phyloP scores from a whole-genome alignment of 1,140 invertebrate species.

The Ruditapes philippinarum region DNA sequence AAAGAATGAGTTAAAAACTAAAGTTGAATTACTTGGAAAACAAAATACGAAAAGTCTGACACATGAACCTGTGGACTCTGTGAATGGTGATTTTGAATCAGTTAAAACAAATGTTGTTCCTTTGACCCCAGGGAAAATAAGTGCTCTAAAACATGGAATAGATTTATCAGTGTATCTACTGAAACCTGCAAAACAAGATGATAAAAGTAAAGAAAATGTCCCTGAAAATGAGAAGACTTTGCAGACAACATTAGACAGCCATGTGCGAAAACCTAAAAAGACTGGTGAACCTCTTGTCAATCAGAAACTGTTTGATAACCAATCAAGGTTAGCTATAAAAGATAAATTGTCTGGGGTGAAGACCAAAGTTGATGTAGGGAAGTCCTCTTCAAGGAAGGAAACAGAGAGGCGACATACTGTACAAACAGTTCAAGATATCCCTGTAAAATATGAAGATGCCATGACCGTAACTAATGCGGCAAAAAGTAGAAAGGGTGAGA shows the following conservation, averaged over 20 bases:
- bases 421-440: constrained; percentile 53
- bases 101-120: not conserved
- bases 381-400: constrained; percentile 14
- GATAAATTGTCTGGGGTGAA: constrained; percentile 43
- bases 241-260: not conserved
- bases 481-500: constrained; percentile 6
- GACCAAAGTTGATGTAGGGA: constrained; percentile 41
- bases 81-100: not conserved
- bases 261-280: not conserved
- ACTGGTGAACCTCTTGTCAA: not conserved
- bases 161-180: constrained; percentile 53
- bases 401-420: constrained; percentile 43
- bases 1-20: not conserved
- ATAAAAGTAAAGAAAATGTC: not conserved
- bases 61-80: not conserved
- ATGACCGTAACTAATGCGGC: not conserved
- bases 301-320: constrained; percentile 34
- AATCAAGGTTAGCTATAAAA: constrained; percentile 44
- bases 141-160: constrained; percentile 50
- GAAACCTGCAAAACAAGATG: constrained; percentile 38
- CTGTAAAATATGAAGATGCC: not conserved
- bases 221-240: not conserved
- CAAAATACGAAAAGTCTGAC: not conserved
- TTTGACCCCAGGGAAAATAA: constrained; percentile 56
- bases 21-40: not conserved